phyloP scores from a whole-genome alignment of 2,888 invertebrate genomes.

The Cremastinae sp. region DNA sequence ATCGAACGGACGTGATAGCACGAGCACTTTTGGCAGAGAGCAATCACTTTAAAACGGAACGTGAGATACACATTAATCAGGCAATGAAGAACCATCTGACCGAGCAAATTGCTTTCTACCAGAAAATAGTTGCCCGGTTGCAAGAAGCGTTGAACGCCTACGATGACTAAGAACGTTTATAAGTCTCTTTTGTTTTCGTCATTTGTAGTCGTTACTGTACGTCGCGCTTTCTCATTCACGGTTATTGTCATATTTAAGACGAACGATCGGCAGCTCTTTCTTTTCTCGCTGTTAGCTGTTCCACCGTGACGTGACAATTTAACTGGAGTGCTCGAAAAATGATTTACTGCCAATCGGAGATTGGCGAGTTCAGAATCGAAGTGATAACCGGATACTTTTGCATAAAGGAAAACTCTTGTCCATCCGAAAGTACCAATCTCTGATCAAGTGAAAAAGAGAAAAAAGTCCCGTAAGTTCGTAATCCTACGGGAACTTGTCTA shows the following conservation, averaged over 20 bases:
- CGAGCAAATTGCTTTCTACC: constrained; percentile 96
- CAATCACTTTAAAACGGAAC: constrained; percentile 94
- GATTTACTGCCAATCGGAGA: constrained; percentile 28
- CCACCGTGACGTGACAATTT: background rate
- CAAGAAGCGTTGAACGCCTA: constrained; percentile 83
- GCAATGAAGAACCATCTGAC: constrained; percentile 93
- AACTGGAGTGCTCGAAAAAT: background rate
- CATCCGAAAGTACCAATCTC: background rate
- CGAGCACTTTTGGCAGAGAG: constrained; percentile 97
- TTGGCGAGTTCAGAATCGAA: constrained; percentile 9
- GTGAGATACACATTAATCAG: constrained; percentile 91
- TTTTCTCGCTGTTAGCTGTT: constrained; percentile 12
- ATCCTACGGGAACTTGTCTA: constrained; percentile 12
- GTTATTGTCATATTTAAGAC: constrained; percentile 17
- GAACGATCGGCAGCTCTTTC: background rate
- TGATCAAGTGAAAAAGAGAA: constrained; percentile 3
- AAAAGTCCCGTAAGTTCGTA: background rate
- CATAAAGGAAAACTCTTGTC: background rate
- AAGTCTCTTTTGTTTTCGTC: background rate
- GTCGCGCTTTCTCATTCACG: constrained; percentile 14
- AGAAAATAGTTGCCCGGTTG: constrained; percentile 89
- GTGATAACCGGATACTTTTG: background rate
- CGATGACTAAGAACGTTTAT: constrained; percentile 69
- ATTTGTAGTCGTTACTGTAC: constrained; percentile 4
- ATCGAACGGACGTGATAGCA: constrained; percentile 94